Conservation (phyloP, 2,113 vertebrate species). For the Protobothrops flavoviridis region DNA sequence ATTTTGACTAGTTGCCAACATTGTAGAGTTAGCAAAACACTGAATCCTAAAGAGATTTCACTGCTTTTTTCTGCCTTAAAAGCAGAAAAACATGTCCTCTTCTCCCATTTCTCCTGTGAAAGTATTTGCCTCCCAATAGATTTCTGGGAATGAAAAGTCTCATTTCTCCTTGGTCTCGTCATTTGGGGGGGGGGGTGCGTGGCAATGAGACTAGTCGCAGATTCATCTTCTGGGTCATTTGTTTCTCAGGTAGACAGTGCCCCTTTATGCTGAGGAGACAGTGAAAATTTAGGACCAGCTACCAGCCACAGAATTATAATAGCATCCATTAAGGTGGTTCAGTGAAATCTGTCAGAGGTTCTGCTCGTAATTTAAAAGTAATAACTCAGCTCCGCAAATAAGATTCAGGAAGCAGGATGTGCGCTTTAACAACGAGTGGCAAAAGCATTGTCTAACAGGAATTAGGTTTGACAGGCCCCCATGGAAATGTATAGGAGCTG, state of each 20-base stretch:
- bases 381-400: conserved; percentile 51
- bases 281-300: conserved; percentile 45
- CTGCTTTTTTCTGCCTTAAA: too few species aligned
- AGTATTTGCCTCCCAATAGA: background rate
- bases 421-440: background rate
- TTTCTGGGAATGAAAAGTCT: background rate
- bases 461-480: background rate
- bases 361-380: conserved; percentile 51
- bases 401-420: conserved; percentile 32
- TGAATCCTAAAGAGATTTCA: background rate
- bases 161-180: background rate
- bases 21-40: background rate
- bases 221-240: background rate
- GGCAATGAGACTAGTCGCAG: conserved; percentile 27
- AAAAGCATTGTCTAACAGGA: background rate
- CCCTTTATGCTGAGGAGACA: conserved; percentile 55
- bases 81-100: background rate
- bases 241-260: conserved; percentile 57
- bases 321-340: conserved; percentile 56
- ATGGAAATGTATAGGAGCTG: background rate
- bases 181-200: background rate
- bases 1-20: background rate
- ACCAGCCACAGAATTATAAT: conserved; percentile 50
- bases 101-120: background rate
- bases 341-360: conserved; percentile 46